Base-by-base conservation (phyloP, 2,797 vertebrate genomes). In the Rhinichthys osculus region DNA sequence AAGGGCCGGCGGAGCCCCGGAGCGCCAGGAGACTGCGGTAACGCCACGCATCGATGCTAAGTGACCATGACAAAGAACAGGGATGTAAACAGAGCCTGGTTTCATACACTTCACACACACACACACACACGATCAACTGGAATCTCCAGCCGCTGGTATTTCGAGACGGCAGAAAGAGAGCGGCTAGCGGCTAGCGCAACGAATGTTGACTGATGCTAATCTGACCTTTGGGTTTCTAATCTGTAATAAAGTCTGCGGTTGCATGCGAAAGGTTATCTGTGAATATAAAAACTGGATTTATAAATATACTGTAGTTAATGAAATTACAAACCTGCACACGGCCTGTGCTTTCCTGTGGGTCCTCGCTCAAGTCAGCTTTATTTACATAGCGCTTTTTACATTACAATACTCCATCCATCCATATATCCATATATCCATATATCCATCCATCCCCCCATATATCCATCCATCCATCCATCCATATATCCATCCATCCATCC, bases 181-280 rank as follows among this genome's bases (percentile, higher is more conserved):
- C 44, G 72, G 85, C 82, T 89, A 89, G 86, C 81, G 72, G 85
- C 79, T 27, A 30, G 62, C 27, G 27, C 62, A 14, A 6, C 2
- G 74, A 84, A 87, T 89, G 90, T 89, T 91, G 89, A 91, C 90
- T 88, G 88, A 89, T 88, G 90, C 70, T 86, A 88, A 89, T 90
- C 90, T 90, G 90, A 90, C 91, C 87, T 91, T 92, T 90, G 87
- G 85, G 87, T 71, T 78, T 38, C 64, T 88, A 89, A 92, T 89
- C 73, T 89, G 85, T 88, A 90, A 90, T 89, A 90, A 87, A 85
- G 78, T 85, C 89, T 85, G 78, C 80, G 59, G 81, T 82, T 77
- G 78, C 84, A 47, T 74, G 86, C 79, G 44, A 91, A 91, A 91
- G 90, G 90, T 91, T 89, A 90, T 90, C 86, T 81, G 81, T 78